Base-by-base conservation (phyloP, 1,140 invertebrate genomes). In the Diorhabda elongata region DNA sequence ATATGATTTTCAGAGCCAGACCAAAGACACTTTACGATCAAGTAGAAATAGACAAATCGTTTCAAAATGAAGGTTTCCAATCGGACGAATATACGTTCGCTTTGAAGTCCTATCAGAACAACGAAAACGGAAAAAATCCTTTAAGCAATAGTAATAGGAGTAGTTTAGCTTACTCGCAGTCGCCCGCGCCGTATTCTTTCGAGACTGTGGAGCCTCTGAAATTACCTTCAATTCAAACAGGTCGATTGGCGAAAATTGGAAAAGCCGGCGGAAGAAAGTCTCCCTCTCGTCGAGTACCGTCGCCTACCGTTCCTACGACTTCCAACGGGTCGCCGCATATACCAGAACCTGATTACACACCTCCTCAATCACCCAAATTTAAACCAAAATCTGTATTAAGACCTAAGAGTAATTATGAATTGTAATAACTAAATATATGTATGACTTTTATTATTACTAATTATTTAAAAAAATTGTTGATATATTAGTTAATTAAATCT, bases 271-370 rank as follows among this genome's bases (percentile, higher is more conserved):
- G 65, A 5, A 63, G 67, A 44, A 66, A 67, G 42, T 70, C 67
- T 47, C 69, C 71, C 2, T 67, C 71, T 6, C 52, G 58, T n/a
- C 67, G 42, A 7, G 64, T 73, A 3, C 43, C 63, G 6, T 61
- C 67, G 1, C 71, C 68, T 3, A 44, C 41, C 26, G 6, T 56
- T 2, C 64, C 64, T 42, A 42, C 7, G 4, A n/a, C 45, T 9
- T 4, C 47, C 6, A 4, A 52, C n/a, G 42, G 9, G 26, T 42
- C 59, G 11, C 70, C 70, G 3, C 61, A 65, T 8, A 73, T 73
- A 58, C 72, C 72, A 26, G 67, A 69, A 47, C 72, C 72, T 3
- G 72, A 73, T 45, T 73, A 73, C 42, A 68, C 72, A 9, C 72
- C 72, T 3, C 72, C 72, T 3, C 61, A 64, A 8, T 66, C 63